These are phyloP conservation scores for Tanaodytes sp. DNA, from an alignment of 2,888 invertebrate species.

Conservation along the genomic window DNA sequence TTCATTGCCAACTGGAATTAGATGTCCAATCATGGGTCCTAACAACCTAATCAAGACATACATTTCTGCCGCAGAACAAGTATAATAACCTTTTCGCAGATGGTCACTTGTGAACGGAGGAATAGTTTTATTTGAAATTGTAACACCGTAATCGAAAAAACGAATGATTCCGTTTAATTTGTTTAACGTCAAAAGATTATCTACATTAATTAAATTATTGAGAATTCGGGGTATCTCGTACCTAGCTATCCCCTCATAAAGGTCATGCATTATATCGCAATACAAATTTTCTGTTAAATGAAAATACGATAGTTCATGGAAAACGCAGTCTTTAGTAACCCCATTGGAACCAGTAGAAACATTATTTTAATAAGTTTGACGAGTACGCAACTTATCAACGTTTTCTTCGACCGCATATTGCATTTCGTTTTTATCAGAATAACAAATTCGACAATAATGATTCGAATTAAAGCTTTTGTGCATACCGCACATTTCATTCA, in stretches of 20 bases:
- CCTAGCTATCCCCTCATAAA: conserved; percentile 40
- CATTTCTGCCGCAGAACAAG: conserved; percentile 43
- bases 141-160: conserved; percentile 24
- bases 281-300: conserved; percentile 40
- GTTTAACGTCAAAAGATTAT: conserved; percentile 20
- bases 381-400: conserved; percentile 25
- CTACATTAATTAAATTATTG: conserved; percentile 10
- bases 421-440: conserved; percentile 9
- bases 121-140: conserved; percentile 23
- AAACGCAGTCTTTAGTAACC: conserved; percentile 25
- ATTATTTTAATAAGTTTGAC: conserved; percentile 34
- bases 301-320: conserved; percentile 30
- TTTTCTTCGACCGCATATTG: conserved; percentile 27
- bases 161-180: conserved; percentile 33
- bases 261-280: conserved; percentile 48
- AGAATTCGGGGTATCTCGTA: conserved; percentile 42
- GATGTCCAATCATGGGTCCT: conserved; percentile 12
- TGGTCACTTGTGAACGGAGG: conserved; percentile 27
- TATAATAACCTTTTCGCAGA: conserved; percentile 28
- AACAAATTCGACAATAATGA: conserved; percentile 36
- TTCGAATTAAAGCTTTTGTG: conserved; percentile 47
- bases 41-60: conserved; percentile 28
- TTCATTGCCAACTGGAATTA: conserved; percentile 5
- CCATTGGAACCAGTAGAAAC: conserved; percentile 19
- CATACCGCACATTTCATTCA: conserved; percentile 48